These are phyloP conservation scores for Thysanoteuthis rhombus DNA, from an alignment of 2,888 invertebrate genomes.

Conservation along the genomic window DNA sequence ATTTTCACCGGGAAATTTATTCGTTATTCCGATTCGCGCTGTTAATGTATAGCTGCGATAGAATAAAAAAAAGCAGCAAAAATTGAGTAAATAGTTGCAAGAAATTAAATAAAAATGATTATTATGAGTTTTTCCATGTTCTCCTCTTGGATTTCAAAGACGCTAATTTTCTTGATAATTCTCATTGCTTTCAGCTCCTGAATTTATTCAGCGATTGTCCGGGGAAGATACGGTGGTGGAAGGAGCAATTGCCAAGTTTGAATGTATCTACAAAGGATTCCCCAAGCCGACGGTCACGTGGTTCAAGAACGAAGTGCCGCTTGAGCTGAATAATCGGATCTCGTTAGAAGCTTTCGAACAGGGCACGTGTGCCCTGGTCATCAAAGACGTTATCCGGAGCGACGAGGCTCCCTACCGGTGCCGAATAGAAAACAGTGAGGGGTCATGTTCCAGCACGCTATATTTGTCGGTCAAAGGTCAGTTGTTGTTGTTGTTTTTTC, in stretches of 20 bases:
- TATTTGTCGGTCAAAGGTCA: constrained; percentile 57
- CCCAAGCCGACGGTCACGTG: constrained; percentile 52
- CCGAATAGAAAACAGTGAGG: constrained; percentile 56
- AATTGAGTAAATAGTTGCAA: too few species aligned
- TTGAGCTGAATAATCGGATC: constrained; percentile 45
- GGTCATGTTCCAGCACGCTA: constrained; percentile 53
- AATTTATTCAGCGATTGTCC: constrained; percentile 50
- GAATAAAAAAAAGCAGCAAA: too few species aligned
- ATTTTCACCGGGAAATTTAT: too few species aligned
- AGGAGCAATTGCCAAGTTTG: constrained; percentile 49
- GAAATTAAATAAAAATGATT: too few species aligned
- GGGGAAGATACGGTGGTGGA: constrained; percentile 53
- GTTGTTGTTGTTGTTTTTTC: neutral
- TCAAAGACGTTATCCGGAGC: constrained; percentile 51
- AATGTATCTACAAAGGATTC: constrained; percentile 53
- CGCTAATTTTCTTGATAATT: neutral
- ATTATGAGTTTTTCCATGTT: too few species aligned
- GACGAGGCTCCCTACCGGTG: constrained; percentile 58
- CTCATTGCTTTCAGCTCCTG: constrained; percentile 49
- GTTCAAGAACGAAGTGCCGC: constrained; percentile 52
- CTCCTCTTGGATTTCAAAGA: too few species aligned
- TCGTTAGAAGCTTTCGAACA: constrained; percentile 43
- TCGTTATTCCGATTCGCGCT: too few species aligned
- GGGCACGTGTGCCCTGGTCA: constrained; percentile 47
- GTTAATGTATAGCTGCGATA: too few species aligned